phyloP scores from a whole-genome alignment of 2,888 invertebrate species.

The Platynereis dumerilii region DNA sequence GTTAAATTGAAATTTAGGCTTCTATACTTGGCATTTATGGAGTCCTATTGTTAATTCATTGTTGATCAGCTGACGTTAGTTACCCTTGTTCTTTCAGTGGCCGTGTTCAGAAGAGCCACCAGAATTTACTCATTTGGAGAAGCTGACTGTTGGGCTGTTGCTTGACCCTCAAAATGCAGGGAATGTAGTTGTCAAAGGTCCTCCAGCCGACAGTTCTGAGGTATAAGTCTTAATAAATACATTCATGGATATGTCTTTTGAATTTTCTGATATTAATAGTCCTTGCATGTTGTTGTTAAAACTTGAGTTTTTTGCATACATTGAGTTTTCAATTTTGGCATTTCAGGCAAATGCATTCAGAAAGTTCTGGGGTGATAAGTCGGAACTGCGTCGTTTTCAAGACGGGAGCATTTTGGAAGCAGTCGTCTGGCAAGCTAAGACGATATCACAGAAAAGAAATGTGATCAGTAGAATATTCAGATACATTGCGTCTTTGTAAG shows the following conservation, averaged over 20 bases:
- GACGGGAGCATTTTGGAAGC: constrained; percentile 91
- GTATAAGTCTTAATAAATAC: too few relatives aligned
- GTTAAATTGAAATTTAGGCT: too few relatives aligned
- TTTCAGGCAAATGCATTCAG: constrained; percentile 69
- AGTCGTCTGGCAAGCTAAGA: constrained; percentile 75
- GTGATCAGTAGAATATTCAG: constrained; percentile 66
- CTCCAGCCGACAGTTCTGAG: constrained; percentile 77
- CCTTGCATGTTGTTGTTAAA: too few relatives aligned
- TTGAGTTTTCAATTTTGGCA: too few relatives aligned
- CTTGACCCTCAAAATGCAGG: constrained; percentile 76
- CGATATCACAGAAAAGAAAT: constrained; percentile 71
- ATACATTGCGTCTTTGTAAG: constrained; percentile 11
- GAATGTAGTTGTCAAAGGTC: constrained; percentile 81
- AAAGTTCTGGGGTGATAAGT: constrained; percentile 86
- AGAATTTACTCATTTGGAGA: neutral
- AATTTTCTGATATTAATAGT: too few relatives aligned
- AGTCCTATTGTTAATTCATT: too few relatives aligned
- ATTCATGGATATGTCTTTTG: constrained; percentile 10
- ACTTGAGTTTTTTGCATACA: too few relatives aligned
- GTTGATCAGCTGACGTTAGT: too few relatives aligned
- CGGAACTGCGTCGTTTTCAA: constrained; percentile 87
- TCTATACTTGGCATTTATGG: too few relatives aligned
- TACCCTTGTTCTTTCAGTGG: too few relatives aligned
- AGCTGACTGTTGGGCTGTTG: constrained; percentile 61
- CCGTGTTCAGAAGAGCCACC: too few relatives aligned